Conservation (phyloP, 2,888 invertebrate species). For the Lissocephala sabroskyi region DNA sequence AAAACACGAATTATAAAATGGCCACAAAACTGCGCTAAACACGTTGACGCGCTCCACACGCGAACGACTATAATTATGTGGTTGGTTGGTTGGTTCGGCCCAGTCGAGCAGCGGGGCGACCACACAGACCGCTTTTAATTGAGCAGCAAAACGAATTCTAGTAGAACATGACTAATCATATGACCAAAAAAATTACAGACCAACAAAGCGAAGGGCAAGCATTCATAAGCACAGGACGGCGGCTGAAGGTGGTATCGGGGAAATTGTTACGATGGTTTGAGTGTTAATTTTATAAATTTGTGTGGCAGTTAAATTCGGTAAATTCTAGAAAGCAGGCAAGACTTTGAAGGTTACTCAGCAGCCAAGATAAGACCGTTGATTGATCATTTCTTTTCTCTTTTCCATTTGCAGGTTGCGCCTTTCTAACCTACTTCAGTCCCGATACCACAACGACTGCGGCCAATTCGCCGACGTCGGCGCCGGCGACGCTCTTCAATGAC, state of each 20-base stretch:
- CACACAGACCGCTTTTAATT: conserved; percentile 24
- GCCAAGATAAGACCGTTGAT: no score
- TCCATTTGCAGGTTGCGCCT: conserved; percentile 90
- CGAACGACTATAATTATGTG: conserved; percentile 38
- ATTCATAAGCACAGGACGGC: no score
- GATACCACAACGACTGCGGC: conserved; percentile 82
- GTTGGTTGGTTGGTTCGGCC: background rate
- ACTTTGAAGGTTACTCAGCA: no score
- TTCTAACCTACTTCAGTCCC: conserved; percentile 97
- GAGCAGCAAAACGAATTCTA: conserved; percentile 29
- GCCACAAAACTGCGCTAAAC: conserved; percentile 59
- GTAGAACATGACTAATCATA: background rate
- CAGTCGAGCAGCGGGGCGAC: background rate
- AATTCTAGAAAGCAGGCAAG: no score
- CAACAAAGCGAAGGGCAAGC: no score
- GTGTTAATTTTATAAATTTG: no score
- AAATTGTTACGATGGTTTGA: no score
- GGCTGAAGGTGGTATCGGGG: no score
- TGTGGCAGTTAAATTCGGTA: no score
- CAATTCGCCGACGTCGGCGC: conserved; percentile 78
- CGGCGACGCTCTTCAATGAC: conserved; percentile 83
- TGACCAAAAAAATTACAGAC: no score
- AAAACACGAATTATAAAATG: conserved; percentile 48
- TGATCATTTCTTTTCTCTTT: background rate
- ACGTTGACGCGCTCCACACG: conserved; percentile 57